Percentiles rank a stretch among this genome's conserved stretches.
phyloP scores from a whole-genome alignment of 2,888 invertebrate species.

The Geophilus truncorum region DNA sequence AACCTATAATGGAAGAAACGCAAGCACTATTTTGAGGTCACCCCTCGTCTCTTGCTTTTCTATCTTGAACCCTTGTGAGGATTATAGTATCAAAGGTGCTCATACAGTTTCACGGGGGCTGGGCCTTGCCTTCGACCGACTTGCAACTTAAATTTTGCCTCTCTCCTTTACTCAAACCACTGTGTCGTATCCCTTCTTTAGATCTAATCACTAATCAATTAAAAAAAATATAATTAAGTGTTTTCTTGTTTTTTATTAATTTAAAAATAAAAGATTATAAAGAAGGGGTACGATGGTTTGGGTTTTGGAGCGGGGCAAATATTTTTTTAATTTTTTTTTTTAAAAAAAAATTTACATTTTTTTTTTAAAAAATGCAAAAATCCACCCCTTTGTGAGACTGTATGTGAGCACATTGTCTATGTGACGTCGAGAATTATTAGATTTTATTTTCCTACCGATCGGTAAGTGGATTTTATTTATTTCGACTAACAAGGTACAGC shows the following conservation, averaged over 20 bases:
- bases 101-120: slow-evolving; percentile 35
- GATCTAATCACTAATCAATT: not conserved
- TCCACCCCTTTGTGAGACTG: not conserved
- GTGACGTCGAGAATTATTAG: not conserved
- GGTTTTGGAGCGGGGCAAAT: not conserved
- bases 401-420: not conserved
- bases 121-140: not conserved
- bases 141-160: not conserved
- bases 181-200: not conserved
- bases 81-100: slow-evolving; percentile 37
- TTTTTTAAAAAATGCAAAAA: not conserved
- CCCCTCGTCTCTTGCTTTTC: slow-evolving; percentile 27
- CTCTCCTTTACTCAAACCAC: not conserved
- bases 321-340: too few relatives aligned
- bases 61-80: slow-evolving; percentile 5
- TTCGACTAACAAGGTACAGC: not conserved
- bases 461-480: not conserved
- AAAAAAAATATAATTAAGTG: too few relatives aligned
- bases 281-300: not conserved
- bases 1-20: not conserved
- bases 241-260: too few relatives aligned
- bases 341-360: not conserved
- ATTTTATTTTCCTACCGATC: not conserved
- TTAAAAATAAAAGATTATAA: not conserved
- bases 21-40: slow-evolving; percentile 30